These are phyloP conservation scores for Stigmatopora nigra DNA, from an alignment of 2,113 vertebrate species.

Conservation along the genomic window DNA sequence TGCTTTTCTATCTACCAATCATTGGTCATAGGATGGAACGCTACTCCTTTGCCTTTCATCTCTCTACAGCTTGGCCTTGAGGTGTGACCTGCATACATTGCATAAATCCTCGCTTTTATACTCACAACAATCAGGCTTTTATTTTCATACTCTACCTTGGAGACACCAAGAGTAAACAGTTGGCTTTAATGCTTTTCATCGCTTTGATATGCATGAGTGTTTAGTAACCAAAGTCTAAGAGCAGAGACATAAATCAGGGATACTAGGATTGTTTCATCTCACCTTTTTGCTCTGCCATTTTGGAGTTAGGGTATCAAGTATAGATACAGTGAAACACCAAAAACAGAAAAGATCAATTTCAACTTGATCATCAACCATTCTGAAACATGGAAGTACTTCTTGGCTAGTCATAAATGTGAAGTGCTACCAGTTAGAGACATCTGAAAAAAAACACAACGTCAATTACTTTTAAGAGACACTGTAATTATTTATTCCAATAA, in stretches of 20 bases:
- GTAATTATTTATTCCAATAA: too few species aligned
- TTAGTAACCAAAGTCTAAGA: constrained; percentile 28
- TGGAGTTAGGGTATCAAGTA: constrained; percentile 40
- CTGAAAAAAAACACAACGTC: too few species aligned
- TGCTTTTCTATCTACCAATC: constrained; percentile 48
- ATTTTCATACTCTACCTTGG: constrained; percentile 29
- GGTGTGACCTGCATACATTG: constrained; percentile 42
- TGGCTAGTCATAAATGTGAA: too few species aligned
- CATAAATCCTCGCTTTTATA: constrained; percentile 6
- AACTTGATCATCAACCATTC: too few species aligned
- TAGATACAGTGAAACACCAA: constrained; percentile 15
- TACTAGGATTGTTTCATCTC: constrained; percentile 52
- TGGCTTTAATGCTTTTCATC: constrained; percentile 16
- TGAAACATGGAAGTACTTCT: too few species aligned
- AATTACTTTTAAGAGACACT: too few species aligned
- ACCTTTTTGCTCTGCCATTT: constrained; percentile 42
- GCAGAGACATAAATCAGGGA: constrained; percentile 40
- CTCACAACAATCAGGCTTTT: constrained; percentile 36
- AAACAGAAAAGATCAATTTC: too few species aligned
- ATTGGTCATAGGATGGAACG: constrained; percentile 38
- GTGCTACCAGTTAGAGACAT: too few species aligned
- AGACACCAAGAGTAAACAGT: constrained; percentile 37
- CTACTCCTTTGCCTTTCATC: constrained; percentile 47
- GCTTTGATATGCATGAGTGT: constrained; percentile 48
- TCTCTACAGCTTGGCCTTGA: constrained; percentile 50